A percentile compares a stretch with the other conserved stretches of the same genome.
phyloP scores from a whole-genome alignment of 2,797 vertebrate genomes.

The Salarias fasciatus region DNA sequence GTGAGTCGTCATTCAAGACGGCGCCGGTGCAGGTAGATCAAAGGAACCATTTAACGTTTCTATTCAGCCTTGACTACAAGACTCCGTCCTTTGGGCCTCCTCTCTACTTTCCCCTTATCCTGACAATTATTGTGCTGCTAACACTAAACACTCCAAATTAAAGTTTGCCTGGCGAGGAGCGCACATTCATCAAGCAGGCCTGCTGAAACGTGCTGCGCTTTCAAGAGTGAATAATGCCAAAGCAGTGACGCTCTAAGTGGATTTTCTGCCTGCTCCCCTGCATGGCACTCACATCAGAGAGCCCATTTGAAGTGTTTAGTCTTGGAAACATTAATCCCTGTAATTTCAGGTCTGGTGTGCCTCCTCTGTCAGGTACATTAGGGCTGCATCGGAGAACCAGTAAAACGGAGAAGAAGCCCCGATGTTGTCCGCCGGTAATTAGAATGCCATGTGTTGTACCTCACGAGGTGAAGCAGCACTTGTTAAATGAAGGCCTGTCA shows the following conservation, averaged over 20 bases:
- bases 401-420: constrained; percentile 69
- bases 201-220: constrained; percentile 65
- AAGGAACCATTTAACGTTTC: constrained; percentile 41
- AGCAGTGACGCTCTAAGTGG: constrained; percentile 74
- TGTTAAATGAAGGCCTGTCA: constrained; percentile 84
- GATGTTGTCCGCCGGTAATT: constrained; percentile 77
- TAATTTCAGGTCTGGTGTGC: constrained; percentile 80
- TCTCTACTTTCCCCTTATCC: constrained; percentile 37
- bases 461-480: constrained; percentile 78
- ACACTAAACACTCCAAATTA: constrained; percentile 73
- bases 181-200: constrained; percentile 70
- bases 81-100: constrained; percentile 40
- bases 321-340: constrained; percentile 81
- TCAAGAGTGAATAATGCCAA: constrained; percentile 77
- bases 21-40: constrained; percentile 34
- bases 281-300: constrained; percentile 73
- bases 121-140: constrained; percentile 63
- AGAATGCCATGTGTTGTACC: constrained; percentile 81
- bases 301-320: constrained; percentile 78
- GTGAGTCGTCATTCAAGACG: constrained; percentile 11
- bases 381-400: constrained; percentile 68
- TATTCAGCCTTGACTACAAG: constrained; percentile 36
- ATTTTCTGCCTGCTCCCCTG: constrained; percentile 75
- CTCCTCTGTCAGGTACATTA: constrained; percentile 81
- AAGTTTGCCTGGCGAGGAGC: constrained; percentile 68